A percentile compares a stretch with the other conserved stretches of the same genome.
Conservation (phyloP, 2,797 vertebrate species). For the Gobionotothen gibberifrons region DNA sequence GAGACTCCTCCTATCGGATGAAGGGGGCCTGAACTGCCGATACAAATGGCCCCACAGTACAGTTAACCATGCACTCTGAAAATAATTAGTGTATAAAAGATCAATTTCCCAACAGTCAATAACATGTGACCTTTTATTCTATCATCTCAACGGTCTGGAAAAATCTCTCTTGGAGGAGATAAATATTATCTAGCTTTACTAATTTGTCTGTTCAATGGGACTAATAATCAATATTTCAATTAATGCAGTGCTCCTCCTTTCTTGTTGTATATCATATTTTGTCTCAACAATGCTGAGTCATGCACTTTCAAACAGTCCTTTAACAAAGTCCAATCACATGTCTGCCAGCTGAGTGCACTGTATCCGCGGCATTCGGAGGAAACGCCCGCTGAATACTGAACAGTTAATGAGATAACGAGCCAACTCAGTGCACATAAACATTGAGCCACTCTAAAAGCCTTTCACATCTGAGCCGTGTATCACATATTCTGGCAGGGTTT, state of each 20-base stretch:
- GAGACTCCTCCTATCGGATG: no score
- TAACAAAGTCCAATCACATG: slow-evolving; percentile 33
- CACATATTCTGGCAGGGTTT: slow-evolving; percentile 4
- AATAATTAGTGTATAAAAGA: not conserved
- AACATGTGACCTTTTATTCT: not conserved
- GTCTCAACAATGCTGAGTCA: slow-evolving; percentile 61
- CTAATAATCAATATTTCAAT: slow-evolving; percentile 26
- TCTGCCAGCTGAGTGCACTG: slow-evolving; percentile 26
- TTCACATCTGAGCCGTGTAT: slow-evolving; percentile 14
- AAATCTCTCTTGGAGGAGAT: not conserved
- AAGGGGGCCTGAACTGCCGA: not conserved
- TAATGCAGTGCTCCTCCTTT: not conserved
- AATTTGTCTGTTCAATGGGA: slow-evolving; percentile 10
- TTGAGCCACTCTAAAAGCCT: slow-evolving; percentile 26
- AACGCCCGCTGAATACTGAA: slow-evolving; percentile 62
- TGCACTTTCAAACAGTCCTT: slow-evolving; percentile 1
- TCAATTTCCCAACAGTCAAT: slow-evolving; percentile 1
- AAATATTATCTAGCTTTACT: not conserved
- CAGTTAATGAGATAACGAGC: slow-evolving; percentile 56
- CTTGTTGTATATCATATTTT: not conserved
- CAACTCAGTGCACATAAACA: slow-evolving; percentile 41
- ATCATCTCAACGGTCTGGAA: not conserved
- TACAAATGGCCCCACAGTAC: not conserved
- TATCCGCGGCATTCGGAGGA: slow-evolving; percentile 38
- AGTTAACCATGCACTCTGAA: not conserved